These are phyloP conservation scores for Erynnis tages DNA, from an alignment of 2,888 invertebrate species.

Conservation along the genomic window DNA sequence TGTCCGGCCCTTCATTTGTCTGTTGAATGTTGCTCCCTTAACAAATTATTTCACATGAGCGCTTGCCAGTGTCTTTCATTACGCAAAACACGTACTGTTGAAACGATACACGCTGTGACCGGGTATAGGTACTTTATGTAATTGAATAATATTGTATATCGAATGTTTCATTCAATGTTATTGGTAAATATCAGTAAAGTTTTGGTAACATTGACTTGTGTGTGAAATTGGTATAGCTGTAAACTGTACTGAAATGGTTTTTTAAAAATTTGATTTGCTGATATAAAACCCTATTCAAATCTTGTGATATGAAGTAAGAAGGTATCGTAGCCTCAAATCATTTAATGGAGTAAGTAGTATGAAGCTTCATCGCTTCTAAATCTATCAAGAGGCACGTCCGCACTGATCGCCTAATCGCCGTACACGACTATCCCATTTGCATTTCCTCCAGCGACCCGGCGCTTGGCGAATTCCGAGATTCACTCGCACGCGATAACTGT, in stretches of 20 bases:
- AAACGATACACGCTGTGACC: no score
- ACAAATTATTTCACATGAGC: constrained; percentile 1
- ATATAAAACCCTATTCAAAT: no score
- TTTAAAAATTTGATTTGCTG: no score
- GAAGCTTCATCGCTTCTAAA: neutral
- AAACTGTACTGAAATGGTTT: no score
- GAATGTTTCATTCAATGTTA: no score
- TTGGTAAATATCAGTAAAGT: no score
- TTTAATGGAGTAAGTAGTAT: neutral
- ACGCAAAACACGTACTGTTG: neutral
- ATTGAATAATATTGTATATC: no score
- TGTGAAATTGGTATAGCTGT: no score
- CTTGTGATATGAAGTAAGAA: no score
- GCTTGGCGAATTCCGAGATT: constrained; percentile 26
- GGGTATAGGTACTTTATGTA: no score
- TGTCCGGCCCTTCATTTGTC: constrained; percentile 6
- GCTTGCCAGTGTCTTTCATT: neutral
- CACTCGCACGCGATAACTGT: constrained; percentile 22
- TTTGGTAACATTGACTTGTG: no score
- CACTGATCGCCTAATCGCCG: constrained; percentile 27
- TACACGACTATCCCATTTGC: constrained; percentile 29
- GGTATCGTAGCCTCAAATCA: no score
- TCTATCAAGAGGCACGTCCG: constrained; percentile 20
- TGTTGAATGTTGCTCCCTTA: constrained; percentile 1
- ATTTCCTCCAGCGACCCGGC: constrained; percentile 26